phyloP scores from a whole-genome alignment of 1,140 invertebrate species.

The Ips typographus region DNA sequence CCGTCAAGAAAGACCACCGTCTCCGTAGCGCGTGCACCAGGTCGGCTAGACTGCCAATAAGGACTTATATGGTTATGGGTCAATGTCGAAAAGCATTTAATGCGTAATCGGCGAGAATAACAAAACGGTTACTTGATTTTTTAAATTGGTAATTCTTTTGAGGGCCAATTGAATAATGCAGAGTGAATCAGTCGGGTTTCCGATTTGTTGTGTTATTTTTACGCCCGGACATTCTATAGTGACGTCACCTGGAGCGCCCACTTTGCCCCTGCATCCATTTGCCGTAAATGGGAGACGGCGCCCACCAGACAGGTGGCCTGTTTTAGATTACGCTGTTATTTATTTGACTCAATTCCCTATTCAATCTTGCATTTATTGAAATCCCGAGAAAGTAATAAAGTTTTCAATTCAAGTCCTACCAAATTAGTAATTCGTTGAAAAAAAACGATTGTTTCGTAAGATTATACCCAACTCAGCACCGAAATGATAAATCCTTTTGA shows the following conservation, averaged over 20 bases:
- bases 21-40: slow-evolving; percentile 23
- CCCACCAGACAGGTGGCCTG: slow-evolving; percentile 26
- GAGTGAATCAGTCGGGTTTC: neutral
- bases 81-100: slow-evolving; percentile 35
- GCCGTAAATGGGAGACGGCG: slow-evolving; percentile 22
- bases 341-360: no score
- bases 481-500: no score
- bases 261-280: slow-evolving; percentile 22
- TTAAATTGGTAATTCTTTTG: neutral
- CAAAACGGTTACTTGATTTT: slow-evolving; percentile 1
- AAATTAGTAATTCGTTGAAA: no score
- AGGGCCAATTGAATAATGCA: neutral
- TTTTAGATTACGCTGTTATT: no score
- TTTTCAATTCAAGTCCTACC: no score
- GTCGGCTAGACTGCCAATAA: slow-evolving; percentile 38
- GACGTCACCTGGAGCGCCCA: slow-evolving; percentile 26
- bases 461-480: no score
- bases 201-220: neutral
- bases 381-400: no score
- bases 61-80: slow-evolving; percentile 43
- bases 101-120: slow-evolving; percentile 32
- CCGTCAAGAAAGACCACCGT: slow-evolving; percentile 23
- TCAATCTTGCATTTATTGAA: no score
- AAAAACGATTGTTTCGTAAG: no score
- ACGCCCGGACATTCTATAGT: slow-evolving; percentile 11